Conservation (phyloP, 2,888 invertebrate genomes). For the Tenthredo amoena region DNA sequence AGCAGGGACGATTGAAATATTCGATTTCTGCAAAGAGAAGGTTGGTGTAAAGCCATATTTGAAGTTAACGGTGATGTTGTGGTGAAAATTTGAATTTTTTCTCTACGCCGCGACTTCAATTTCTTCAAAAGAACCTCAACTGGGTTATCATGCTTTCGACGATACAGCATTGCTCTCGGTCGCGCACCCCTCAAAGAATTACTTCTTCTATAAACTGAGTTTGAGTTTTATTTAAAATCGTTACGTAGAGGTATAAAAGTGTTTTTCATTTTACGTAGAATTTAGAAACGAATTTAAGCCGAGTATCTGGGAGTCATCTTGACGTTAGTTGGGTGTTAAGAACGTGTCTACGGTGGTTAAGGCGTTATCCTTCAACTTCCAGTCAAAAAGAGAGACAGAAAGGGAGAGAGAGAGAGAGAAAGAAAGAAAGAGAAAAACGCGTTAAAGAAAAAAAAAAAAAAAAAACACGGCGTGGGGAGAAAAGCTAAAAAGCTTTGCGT, state of each 20-base stretch:
- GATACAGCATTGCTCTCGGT: no score
- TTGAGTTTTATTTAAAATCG: not conserved
- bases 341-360: not conserved
- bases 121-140: not conserved
- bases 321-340: constrained; percentile 6
- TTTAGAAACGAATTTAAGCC: not conserved
- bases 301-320: not conserved
- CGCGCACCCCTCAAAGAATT: not conserved
- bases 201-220: not conserved
- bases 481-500: constrained; percentile 9
- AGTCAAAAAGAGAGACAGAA: not conserved
- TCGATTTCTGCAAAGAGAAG: not conserved
- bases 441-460: not conserved
- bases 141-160: not conserved
- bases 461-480: not conserved
- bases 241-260: not conserved
- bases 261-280: not conserved
- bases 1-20: not conserved
- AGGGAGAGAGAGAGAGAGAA: not conserved
- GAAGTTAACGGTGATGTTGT: not conserved
- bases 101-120: not conserved
- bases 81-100: not conserved
- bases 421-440: not conserved
- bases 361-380: not conserved
- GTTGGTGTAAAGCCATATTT: not conserved